A percentile compares a stretch with the other conserved stretches of the same genome.
These are phyloP conservation scores for Bombus huntii DNA, from an alignment of 1,140 invertebrate species.

Conservation along the genomic window DNA sequence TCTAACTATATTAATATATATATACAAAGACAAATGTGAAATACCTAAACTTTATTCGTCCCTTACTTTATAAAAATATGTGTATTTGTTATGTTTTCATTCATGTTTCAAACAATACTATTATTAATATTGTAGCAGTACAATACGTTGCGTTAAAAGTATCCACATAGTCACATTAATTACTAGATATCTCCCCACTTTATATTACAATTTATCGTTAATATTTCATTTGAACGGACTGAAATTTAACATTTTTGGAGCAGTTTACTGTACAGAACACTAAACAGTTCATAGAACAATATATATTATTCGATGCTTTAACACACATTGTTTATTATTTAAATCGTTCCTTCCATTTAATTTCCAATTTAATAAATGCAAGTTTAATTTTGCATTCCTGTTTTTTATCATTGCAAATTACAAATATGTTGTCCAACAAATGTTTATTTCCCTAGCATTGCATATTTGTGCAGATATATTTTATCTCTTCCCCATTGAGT, in stretches of 20 bases:
- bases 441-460: constrained; percentile 36
- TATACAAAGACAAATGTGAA: constrained; percentile 82
- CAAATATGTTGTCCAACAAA: constrained; percentile 30
- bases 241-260: constrained; percentile 53
- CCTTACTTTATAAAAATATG: constrained; percentile 78
- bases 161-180: constrained; percentile 67
- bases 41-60: constrained; percentile 77
- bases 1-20: constrained; percentile 81
- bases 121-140: constrained; percentile 69
- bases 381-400: constrained; percentile 41
- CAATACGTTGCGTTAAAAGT: constrained; percentile 67
- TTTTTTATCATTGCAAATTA: constrained; percentile 16
- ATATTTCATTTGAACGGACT: constrained; percentile 51
- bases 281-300: constrained; percentile 52
- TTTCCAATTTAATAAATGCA: constrained; percentile 61
- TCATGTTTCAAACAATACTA: constrained; percentile 65
- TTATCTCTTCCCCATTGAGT: constrained; percentile 22
- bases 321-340: constrained; percentile 72
- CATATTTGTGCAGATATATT: constrained; percentile 31
- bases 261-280: constrained; percentile 51
- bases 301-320: constrained; percentile 62
- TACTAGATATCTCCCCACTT: constrained; percentile 33
- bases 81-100: constrained; percentile 69
- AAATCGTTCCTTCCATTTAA: constrained; percentile 33
- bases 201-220: constrained; percentile 59